These are phyloP conservation scores for Neosilurus mollespiculum DNA, from an alignment of 2,797 vertebrate genomes.

Conservation along the genomic window DNA sequence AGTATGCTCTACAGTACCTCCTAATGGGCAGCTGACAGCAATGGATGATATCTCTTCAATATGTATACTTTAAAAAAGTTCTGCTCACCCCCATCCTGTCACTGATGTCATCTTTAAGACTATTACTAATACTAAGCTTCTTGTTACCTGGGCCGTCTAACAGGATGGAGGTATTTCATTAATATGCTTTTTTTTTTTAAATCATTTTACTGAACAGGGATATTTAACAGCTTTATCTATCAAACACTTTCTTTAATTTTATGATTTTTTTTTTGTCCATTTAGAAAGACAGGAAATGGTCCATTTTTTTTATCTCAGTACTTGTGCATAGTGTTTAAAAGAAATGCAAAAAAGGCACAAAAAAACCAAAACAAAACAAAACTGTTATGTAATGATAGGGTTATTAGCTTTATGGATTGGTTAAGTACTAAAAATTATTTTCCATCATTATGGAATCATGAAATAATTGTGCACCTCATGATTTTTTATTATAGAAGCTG, in stretches of 20 bases:
- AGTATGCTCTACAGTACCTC: not conserved
- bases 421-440: not conserved
- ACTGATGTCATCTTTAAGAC: not conserved
- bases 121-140: not conserved
- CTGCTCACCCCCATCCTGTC: not conserved
- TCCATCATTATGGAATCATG: not conserved
- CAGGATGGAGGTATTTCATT: not conserved
- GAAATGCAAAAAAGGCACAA: not conserved
- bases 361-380: not conserved
- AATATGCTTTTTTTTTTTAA: not conserved
- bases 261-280: not conserved
- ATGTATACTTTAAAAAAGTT: not conserved
- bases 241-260: not conserved
- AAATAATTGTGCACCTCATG: not conserved
- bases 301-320: not conserved
- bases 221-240: not conserved
- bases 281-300: not conserved
- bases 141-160: not conserved
- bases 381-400: not conserved
- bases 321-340: not conserved
- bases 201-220: not conserved
- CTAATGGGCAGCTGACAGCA: not conserved
- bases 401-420: conserved; percentile 18
- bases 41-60: not conserved
- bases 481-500: not conserved